Evolutionary conservation across 2,113 vertebrate genomes (phyloP).

Genomic region (Sinocyclocheilus rhinocerous): DNA sequence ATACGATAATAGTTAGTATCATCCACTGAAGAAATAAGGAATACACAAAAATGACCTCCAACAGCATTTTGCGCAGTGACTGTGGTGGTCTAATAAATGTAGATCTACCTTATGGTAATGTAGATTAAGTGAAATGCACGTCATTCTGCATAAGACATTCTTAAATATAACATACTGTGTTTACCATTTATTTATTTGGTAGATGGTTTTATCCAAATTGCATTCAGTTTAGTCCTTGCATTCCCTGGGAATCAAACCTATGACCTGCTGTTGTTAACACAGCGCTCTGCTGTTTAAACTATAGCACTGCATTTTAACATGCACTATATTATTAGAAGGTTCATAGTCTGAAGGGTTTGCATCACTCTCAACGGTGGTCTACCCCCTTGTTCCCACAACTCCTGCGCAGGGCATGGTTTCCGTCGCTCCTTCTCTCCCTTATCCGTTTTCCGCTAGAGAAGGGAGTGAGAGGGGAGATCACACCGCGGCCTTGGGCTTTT

Average conservation of each 20-base stretch:
- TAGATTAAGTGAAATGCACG: background rate
- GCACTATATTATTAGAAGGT: background rate
- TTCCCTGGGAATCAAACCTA: slow-evolving; percentile 8
- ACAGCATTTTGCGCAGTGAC: background rate
- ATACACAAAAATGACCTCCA: background rate
- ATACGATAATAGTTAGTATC: background rate
- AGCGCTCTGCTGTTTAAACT: background rate
- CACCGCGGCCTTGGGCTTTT: slow-evolving; percentile 70
- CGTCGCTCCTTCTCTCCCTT: slow-evolving; percentile 51
- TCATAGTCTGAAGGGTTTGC: background rate
- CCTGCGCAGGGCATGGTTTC: slow-evolving; percentile 52
- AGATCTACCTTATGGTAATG: background rate
- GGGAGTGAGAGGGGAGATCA: slow-evolving; percentile 66
- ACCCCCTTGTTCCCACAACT: slow-evolving; percentile 48
- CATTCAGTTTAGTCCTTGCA: background rate
- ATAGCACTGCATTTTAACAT: background rate
- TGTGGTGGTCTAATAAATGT: background rate
- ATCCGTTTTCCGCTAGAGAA: slow-evolving; percentile 64
- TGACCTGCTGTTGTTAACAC: background rate
- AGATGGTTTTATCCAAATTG: background rate
- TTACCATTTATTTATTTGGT: background rate
- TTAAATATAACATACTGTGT: background rate
- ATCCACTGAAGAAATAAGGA: background rate
- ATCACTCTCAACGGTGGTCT: slow-evolving; percentile 31
- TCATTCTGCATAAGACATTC: background rate